phyloP scores from a whole-genome alignment of 2,888 invertebrate genomes.

The Catocala nupta region DNA sequence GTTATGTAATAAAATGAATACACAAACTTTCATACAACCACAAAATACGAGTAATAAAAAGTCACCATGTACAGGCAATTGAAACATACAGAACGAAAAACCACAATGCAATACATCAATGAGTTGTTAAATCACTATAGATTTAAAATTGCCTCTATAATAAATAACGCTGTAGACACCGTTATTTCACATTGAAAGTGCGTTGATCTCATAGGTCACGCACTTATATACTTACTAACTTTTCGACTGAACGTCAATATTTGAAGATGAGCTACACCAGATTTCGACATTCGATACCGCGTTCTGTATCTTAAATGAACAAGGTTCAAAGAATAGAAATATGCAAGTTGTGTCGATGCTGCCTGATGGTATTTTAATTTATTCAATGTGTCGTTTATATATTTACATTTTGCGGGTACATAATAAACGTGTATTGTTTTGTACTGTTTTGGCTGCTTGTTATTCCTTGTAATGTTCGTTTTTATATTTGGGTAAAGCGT shows the following conservation, averaged over 20 bases:
- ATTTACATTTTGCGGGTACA: conserved; percentile 9
- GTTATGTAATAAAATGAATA: too few species aligned
- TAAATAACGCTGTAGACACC: conserved; percentile 57
- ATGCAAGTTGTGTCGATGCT: conserved; percentile 8
- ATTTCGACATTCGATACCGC: conserved; percentile 46
- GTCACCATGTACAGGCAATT: conserved; percentile 22
- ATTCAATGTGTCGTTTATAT: conserved; percentile 12
- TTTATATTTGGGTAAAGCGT: neutral
- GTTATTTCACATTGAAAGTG: conserved; percentile 73
- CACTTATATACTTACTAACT: conserved; percentile 61
- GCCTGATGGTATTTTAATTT: conserved; percentile 16
- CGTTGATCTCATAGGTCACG: conserved; percentile 73
- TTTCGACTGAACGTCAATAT: conserved; percentile 67
- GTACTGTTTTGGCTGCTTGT: neutral
- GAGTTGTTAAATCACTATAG: conserved; percentile 41
- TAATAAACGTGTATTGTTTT: conserved; percentile 5
- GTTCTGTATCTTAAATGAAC: conserved; percentile 43
- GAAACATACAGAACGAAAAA: conserved; percentile 16
- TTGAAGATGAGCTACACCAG: conserved; percentile 56
- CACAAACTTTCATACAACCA: conserved; percentile 3
- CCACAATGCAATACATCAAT: conserved; percentile 22
- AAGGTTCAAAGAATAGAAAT: conserved; percentile 31
- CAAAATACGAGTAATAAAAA: conserved; percentile 24
- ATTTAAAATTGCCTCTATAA: conserved; percentile 49
- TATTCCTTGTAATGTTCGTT: conserved; percentile 1